These are phyloP conservation scores for Naja naja DNA, from an alignment of 2,113 vertebrate genomes.

Conservation along the genomic window DNA sequence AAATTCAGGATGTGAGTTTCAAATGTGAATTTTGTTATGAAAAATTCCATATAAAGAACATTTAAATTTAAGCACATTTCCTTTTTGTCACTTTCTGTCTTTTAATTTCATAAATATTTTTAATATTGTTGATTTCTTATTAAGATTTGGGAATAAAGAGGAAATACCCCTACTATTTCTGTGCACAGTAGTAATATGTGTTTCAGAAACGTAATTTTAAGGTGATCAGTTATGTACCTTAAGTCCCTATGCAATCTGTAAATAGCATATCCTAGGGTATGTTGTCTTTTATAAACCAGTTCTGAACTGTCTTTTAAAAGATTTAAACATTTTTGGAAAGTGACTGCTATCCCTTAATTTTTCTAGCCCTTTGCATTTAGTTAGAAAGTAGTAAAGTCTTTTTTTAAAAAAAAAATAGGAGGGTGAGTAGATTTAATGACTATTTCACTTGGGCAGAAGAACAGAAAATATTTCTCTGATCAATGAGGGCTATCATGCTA, in stretches of 20 bases:
- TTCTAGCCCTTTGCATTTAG: background rate
- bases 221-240: conserved; percentile 19
- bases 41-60: background rate
- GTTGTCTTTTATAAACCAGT: conserved; percentile 28
- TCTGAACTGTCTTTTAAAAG: conserved; percentile 45
- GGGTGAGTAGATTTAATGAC: background rate
- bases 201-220: background rate
- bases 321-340: conserved; percentile 22
- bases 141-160: conserved; percentile 26
- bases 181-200: conserved; percentile 13
- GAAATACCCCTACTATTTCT: conserved; percentile 25
- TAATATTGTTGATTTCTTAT: conserved; percentile 50
- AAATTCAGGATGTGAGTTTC: conserved; percentile 15
- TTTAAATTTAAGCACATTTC: background rate
- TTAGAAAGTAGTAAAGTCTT: conserved; percentile 18
- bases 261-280: conserved; percentile 28
- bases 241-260: conserved; percentile 15
- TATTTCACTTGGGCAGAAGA: background rate
- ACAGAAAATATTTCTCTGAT: background rate
- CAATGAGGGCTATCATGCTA: background rate
- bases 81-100: background rate
- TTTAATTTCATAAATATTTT: conserved; percentile 48
- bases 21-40: background rate
- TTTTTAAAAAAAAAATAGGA: conserved; percentile 27
- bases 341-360: background rate